These are phyloP conservation scores for Metaphire vulgaris DNA, from an alignment of 1,140 invertebrate genomes.

Conservation along the genomic window DNA sequence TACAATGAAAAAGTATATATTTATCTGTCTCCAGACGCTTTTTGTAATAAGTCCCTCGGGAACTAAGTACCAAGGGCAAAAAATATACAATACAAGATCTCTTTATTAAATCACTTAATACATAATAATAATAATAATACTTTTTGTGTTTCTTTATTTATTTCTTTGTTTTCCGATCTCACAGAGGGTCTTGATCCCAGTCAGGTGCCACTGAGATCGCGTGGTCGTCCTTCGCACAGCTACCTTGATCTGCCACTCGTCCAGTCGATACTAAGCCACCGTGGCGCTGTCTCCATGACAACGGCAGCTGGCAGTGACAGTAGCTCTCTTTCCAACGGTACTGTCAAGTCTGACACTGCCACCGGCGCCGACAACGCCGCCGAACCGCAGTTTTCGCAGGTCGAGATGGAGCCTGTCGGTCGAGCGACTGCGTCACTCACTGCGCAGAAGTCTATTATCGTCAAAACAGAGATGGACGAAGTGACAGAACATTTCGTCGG, in stretches of 20 bases:
- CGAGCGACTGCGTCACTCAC: conserved; percentile 28
- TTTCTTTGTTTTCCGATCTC: no score
- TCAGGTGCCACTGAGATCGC: not conserved
- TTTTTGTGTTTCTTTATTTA: no score
- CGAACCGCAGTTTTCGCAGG: conserved; percentile 24
- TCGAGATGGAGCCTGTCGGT: conserved; percentile 29
- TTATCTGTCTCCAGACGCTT: no score
- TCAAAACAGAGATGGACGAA: not conserved
- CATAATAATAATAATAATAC: no score
- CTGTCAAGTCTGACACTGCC: not conserved
- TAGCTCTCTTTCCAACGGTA: not conserved
- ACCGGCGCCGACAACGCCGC: conserved; percentile 9
- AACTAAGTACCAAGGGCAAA: no score
- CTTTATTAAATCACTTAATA: no score
- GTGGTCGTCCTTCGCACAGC: conserved; percentile 16
- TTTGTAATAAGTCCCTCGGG: no score
- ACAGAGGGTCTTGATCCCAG: conserved; percentile 15
- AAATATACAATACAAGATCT: no score
- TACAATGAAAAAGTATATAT: no score
- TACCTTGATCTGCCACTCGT: not conserved
- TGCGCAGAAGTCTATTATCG: conserved; percentile 23
- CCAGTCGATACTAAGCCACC: not conserved
- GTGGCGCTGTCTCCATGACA: no score
- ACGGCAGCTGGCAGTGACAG: not conserved
- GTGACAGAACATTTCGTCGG: not conserved